Percentiles rank a stretch among this genome's conserved stretches.
Evolutionary conservation across 2,888 invertebrate species (phyloP).

Genomic region (Dicyrtomina minuta): DNA sequence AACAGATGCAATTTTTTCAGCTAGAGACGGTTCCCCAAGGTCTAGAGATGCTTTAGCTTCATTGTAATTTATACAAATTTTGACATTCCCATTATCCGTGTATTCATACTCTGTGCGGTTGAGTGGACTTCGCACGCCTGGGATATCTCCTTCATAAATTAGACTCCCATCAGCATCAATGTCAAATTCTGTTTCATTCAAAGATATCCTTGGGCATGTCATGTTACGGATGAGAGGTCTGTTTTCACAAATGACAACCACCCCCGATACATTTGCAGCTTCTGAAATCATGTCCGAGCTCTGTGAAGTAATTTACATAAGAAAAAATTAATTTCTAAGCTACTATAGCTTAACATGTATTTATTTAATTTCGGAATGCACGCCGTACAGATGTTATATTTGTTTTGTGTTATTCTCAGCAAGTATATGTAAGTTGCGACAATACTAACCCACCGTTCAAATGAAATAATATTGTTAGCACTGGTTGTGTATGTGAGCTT

Average conservation of each 20-base stretch:
- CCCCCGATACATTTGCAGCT: constrained; percentile 18
- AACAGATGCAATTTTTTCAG: constrained; percentile 16
- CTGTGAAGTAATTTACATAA: constrained; percentile 7
- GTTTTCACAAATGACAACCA: constrained; percentile 28
- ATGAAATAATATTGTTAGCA: too few relatives aligned
- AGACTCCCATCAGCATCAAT: constrained; percentile 3
- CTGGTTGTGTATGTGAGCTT: too few relatives aligned
- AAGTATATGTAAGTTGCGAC: too few relatives aligned
- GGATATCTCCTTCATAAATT: constrained; percentile 4
- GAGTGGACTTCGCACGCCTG: background rate
- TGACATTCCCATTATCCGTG: background rate
- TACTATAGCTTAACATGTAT: too few relatives aligned
- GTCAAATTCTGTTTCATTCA: constrained; percentile 4
- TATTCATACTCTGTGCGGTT: constrained; percentile 21
- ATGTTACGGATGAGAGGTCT: constrained; percentile 14
- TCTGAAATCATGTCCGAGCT: constrained; percentile 7
- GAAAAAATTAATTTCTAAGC: background rate
- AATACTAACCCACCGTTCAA: too few relatives aligned
- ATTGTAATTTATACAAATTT: constrained; percentile 11
- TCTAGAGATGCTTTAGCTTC: background rate
- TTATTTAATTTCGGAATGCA: too few relatives aligned
- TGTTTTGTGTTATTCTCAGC: too few relatives aligned
- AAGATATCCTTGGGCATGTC: constrained; percentile 7
- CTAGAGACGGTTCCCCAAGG: background rate
- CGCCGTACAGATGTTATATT: too few relatives aligned